These are phyloP conservation scores for Mamestra brassicae DNA, from an alignment of 2,888 invertebrate genomes.

Conservation along the genomic window DNA sequence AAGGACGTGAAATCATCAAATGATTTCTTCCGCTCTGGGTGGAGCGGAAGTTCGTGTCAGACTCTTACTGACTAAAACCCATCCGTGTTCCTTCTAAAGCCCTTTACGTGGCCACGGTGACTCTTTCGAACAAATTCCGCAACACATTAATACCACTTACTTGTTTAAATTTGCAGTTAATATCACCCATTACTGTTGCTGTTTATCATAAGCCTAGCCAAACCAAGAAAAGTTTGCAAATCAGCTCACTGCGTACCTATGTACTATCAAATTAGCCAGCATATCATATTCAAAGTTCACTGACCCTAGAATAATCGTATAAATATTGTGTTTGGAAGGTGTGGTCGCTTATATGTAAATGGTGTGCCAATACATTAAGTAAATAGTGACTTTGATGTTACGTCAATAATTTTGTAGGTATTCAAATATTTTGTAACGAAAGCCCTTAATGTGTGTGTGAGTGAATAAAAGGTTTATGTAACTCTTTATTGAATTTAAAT, in stretches of 20 bases:
- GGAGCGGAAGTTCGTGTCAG: too few species aligned
- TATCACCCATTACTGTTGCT: neutral
- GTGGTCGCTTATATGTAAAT: slow-evolving; percentile 29
- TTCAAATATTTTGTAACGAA: slow-evolving; percentile 4
- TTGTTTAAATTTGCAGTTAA: slow-evolving; percentile 9
- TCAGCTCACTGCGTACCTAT: neutral
- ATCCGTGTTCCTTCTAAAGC: too few species aligned
- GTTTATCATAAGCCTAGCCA: neutral
- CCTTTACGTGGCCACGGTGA: too few species aligned
- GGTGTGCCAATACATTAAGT: slow-evolving; percentile 39
- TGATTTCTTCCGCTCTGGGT: too few species aligned
- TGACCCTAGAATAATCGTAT: slow-evolving; percentile 29
- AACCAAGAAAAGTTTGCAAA: slow-evolving; percentile 16
- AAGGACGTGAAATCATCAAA: too few species aligned
- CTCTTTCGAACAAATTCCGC: too few species aligned
- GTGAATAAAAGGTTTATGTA: neutral
- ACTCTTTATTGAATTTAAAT: neutral
- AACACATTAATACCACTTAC: too few species aligned
- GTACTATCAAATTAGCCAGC: neutral
- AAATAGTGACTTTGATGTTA: slow-evolving; percentile 33
- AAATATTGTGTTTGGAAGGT: slow-evolving; percentile 43
- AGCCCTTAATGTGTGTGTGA: neutral
- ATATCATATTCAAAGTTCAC: slow-evolving; percentile 32
- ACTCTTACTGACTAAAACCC: too few species aligned
- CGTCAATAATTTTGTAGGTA: slow-evolving; percentile 18